Percentiles rank a stretch among this genome's conserved stretches.
phyloP scores from a whole-genome alignment of 2,113 vertebrate species.

The Oplegnathus fasciatus region DNA sequence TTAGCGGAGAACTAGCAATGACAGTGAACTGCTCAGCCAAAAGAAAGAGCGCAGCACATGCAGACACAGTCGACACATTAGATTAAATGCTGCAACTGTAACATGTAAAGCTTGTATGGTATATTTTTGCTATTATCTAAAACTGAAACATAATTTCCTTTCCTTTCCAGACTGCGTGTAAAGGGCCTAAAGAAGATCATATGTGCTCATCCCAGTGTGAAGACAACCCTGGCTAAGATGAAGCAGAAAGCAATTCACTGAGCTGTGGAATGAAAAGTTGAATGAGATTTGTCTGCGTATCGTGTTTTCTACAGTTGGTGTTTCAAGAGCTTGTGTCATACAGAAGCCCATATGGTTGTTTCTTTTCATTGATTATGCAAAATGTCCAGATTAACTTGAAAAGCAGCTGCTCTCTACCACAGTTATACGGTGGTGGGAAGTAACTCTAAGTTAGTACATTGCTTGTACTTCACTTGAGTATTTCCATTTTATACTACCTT shows the following conservation, averaged over 20 bases:
- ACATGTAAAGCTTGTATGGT: neutral
- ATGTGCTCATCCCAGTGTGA: constrained; percentile 28
- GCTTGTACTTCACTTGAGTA: neutral
- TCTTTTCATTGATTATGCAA: neutral
- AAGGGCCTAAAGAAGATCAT: neutral
- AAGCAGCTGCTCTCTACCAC: neutral
- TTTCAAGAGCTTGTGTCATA: constrained; percentile 10
- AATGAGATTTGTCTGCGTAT: neutral
- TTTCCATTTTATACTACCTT: neutral
- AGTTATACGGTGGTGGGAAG: neutral
- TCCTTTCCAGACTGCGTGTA: constrained; percentile 61
- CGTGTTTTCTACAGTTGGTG: neutral
- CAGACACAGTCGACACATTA: too few relatives aligned
- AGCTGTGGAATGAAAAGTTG: neutral
- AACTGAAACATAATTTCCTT: neutral
- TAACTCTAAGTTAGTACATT: too few relatives aligned
- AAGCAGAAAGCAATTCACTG: neutral
- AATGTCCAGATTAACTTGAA: neutral
- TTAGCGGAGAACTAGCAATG: too few relatives aligned
- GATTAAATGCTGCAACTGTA: neutral
- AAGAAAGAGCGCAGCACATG: neutral
- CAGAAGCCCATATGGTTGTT: neutral
- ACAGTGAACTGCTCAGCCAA: neutral
- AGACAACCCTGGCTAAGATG: fast-evolving
- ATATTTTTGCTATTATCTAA: neutral